Percentiles rank a stretch among this genome's conserved stretches.
Evolutionary conservation across 2,113 vertebrate species (phyloP).

Genomic region (Ceuthmochares aereus): DNA sequence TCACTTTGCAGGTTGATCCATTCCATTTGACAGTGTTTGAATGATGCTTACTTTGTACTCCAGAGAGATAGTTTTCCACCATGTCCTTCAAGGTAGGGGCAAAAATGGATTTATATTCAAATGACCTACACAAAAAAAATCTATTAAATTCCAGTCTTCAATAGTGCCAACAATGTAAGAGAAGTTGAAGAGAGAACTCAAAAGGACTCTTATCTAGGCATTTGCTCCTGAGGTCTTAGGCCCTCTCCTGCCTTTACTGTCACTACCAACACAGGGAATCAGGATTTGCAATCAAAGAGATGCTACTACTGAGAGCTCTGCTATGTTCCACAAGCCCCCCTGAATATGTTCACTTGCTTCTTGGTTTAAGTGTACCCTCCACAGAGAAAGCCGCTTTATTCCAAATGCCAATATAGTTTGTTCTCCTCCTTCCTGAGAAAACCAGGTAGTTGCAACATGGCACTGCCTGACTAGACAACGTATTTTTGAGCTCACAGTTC

Average conservation of each 20-base stretch:
- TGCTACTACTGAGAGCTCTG: not conserved
- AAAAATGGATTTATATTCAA: not conserved
- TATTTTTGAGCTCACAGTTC: not conserved
- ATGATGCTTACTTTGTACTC: not conserved
- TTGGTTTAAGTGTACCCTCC: not conserved
- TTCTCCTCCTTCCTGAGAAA: not conserved
- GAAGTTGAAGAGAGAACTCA: not conserved
- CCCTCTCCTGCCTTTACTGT: not conserved
- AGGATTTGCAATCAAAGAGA: not conserved
- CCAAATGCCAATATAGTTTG: not conserved
- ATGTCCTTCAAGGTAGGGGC: not conserved
- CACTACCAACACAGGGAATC: not conserved
- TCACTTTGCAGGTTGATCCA: not conserved
- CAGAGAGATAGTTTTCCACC: not conserved
- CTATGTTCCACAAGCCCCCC: not conserved
- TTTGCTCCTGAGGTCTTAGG: not conserved
- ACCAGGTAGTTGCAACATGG: not conserved
- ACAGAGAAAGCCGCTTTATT: not conserved
- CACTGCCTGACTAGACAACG: not conserved
- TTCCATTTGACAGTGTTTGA: conserved; percentile 14
- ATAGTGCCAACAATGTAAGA: not conserved
- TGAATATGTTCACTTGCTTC: not conserved
- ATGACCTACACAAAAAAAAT: not conserved
- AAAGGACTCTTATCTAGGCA: not conserved
- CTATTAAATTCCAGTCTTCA: not conserved